Conservation (phyloP, 2,888 invertebrate genomes). For the Luperina nickerlii region DNA sequence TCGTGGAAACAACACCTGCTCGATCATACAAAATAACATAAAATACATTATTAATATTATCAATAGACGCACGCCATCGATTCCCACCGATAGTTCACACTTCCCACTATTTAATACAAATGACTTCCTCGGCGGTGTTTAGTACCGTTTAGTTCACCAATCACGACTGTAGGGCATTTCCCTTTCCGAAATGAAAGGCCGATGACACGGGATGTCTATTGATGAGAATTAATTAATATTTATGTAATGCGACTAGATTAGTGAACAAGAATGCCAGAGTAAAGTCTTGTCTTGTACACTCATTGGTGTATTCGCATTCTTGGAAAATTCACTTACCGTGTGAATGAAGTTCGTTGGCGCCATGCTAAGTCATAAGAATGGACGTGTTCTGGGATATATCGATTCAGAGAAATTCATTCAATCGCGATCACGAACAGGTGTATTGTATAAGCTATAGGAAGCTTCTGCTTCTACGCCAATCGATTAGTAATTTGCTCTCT, state of each 20-base stretch:
- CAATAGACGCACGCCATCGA: conserved; percentile 13
- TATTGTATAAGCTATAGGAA: conserved; percentile 1
- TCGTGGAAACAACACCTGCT: not conserved
- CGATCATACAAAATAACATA: conserved; percentile 3
- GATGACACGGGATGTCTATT: conserved; percentile 74
- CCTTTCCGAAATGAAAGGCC: conserved; percentile 73
- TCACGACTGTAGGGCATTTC: conserved; percentile 76
- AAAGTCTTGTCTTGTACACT: conserved; percentile 7
- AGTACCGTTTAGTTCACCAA: conserved; percentile 66
- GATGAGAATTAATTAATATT: conserved; percentile 40
- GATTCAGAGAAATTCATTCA: conserved; percentile 42
- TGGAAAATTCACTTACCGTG: conserved; percentile 40
- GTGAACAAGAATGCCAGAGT: conserved; percentile 14
- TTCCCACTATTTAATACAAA: conserved; percentile 54
- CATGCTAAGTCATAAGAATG: conserved; percentile 37
- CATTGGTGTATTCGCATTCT: conserved; percentile 24
- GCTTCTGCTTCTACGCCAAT: not conserved
- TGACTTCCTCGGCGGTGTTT: conserved; percentile 67
- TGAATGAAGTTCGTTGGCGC: conserved; percentile 46
- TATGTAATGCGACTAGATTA: conserved; percentile 38
- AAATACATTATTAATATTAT: conserved; percentile 12
- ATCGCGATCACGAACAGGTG: conserved; percentile 19
- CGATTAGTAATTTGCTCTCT: not conserved
- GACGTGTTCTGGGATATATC: conserved; percentile 47
- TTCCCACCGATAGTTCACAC: conserved; percentile 60